Percentiles rank a stretch among this genome's conserved stretches.
phyloP scores from a whole-genome alignment of 2,113 vertebrate species.

The Neotragus pygmaeus region DNA sequence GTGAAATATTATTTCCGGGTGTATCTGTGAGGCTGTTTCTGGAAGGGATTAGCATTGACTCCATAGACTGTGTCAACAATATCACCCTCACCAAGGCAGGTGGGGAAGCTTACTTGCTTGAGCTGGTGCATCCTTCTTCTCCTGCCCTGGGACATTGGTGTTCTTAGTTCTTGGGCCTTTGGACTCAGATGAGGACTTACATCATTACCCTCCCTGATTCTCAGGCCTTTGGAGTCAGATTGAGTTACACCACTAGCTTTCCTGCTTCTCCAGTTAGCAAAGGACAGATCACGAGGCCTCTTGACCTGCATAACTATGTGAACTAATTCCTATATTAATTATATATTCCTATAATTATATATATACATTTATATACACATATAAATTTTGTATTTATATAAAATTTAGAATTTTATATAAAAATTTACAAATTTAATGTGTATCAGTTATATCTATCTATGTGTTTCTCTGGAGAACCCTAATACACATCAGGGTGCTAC shows the following conservation, averaged over 20 bases:
- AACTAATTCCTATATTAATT: not conserved
- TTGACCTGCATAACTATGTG: not conserved
- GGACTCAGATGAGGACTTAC: not conserved
- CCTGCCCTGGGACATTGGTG: not conserved
- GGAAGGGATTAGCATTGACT: not conserved
- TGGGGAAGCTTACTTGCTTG: not conserved
- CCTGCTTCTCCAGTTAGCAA: not conserved
- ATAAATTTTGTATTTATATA: not conserved
- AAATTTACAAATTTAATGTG: not conserved
- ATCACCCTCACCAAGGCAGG: fast-evolving
- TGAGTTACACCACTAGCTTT: not conserved
- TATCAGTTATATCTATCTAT: not conserved
- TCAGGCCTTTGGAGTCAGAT: not conserved
- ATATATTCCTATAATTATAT: not conserved
- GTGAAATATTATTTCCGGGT: not conserved
- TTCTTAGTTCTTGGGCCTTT: not conserved
- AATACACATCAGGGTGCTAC: not conserved
- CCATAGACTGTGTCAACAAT: not conserved
- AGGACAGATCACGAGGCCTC: not conserved
- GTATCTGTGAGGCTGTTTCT: not conserved
- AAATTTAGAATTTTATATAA: not conserved
- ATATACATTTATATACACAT: not conserved
- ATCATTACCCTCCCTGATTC: not conserved
- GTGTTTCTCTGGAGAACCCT: not conserved
- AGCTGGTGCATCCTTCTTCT: not conserved